Percentiles rank a stretch among this genome's conserved stretches.
These are phyloP conservation scores for Limanda limanda DNA, from an alignment of 2,113 vertebrate species.

Conservation along the genomic window DNA sequence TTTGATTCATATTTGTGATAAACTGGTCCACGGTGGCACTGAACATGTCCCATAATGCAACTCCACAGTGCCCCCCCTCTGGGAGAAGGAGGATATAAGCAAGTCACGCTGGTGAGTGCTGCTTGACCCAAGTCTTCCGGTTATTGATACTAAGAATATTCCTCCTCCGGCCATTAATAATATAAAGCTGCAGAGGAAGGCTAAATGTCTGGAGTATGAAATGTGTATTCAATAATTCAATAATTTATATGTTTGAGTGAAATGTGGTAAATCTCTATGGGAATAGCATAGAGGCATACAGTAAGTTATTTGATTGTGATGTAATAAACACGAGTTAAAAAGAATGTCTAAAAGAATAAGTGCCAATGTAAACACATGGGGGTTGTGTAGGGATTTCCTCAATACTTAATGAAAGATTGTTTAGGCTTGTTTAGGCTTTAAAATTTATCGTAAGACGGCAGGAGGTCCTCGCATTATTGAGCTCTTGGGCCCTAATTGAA, in stretches of 20 bases:
- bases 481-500: no score
- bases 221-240: neutral
- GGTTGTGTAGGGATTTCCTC: no score
- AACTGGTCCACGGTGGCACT: neutral
- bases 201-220: constrained; percentile 15
- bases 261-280: neutral
- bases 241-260: no score
- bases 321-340: neutral
- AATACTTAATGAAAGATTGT: no score
- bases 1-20: no score
- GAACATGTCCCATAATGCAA: constrained; percentile 18
- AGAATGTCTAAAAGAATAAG: no score
- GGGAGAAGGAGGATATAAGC: neutral
- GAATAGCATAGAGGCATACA: neutral
- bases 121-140: constrained; percentile 2
- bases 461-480: no score
- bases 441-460: no score
- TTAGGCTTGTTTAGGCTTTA: no score
- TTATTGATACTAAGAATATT: no score
- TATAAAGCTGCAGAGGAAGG: constrained; percentile 17
- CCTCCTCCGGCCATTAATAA: constrained; percentile 16
- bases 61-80: constrained; percentile 11
- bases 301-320: neutral
- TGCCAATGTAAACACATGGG: no score
- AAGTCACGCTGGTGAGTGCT: neutral